These are phyloP conservation scores for Argynnis bischoffii DNA, from an alignment of 2,888 invertebrate genomes.

Conservation along the genomic window DNA sequence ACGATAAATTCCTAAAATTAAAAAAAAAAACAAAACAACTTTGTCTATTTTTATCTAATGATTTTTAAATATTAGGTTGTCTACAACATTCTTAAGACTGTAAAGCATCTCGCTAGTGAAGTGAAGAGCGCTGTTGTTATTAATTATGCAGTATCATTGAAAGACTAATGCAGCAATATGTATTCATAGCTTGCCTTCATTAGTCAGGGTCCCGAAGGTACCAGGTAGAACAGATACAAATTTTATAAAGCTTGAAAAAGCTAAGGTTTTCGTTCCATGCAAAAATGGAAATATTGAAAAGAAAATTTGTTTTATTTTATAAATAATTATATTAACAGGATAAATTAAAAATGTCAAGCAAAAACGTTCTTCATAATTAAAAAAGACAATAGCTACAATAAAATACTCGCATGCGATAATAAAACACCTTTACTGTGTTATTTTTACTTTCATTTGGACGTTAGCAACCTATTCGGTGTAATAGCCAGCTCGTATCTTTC, in stretches of 20 bases:
- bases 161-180: slow-evolving; percentile 67
- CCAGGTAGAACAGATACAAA: slow-evolving; percentile 50
- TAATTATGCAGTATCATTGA: slow-evolving; percentile 65
- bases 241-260: slow-evolving; percentile 47
- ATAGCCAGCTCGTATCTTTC: slow-evolving; percentile 60
- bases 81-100: slow-evolving; percentile 19
- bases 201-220: slow-evolving; percentile 51
- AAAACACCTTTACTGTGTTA: slow-evolving; percentile 45
- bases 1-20: background rate
- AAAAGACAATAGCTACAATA: slow-evolving; percentile 8
- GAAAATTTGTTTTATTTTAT: no score
- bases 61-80: background rate
- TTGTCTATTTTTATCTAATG: background rate
- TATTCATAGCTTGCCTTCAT: slow-evolving; percentile 72
- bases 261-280: slow-evolving; percentile 15
- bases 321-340: no score
- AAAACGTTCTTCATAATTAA: background rate
- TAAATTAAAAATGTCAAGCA: background rate
- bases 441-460: slow-evolving; percentile 68
- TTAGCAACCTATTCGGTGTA: slow-evolving; percentile 67
- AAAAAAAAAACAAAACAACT: background rate
- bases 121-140: slow-evolving; percentile 59
- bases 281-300: background rate
- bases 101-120: slow-evolving; percentile 44
- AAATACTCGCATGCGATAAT: slow-evolving; percentile 12